Conservation (phyloP, 1,140 invertebrate genomes). For the Leptestheria dahalacensis region DNA sequence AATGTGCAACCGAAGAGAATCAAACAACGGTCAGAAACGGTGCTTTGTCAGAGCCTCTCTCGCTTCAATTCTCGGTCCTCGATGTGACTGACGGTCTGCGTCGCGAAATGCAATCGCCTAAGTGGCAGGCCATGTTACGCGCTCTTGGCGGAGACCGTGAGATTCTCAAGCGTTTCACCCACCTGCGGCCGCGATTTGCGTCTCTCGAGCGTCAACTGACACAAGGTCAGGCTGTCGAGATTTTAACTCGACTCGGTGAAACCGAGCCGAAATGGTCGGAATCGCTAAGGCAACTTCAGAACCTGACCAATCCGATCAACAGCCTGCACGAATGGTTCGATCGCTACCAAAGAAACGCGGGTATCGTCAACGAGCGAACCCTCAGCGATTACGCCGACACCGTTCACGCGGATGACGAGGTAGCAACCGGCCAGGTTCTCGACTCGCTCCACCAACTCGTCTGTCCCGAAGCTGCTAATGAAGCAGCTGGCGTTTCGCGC, state of each 20-base stretch:
- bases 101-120: conserved; percentile 9
- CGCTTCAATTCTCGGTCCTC: conserved; percentile 12
- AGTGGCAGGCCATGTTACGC: conserved; percentile 10
- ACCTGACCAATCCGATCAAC: background rate
- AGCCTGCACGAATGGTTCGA: conserved; percentile 15
- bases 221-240: conserved; percentile 5
- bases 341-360: conserved; percentile 8
- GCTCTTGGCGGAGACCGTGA: conserved; percentile 14
- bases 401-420: conserved; percentile 4
- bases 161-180: conserved; percentile 15
- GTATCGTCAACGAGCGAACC: conserved; percentile 14
- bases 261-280: background rate
- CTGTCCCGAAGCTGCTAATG: background rate
- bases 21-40: background rate
- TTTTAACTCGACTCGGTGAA: background rate
- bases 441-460: background rate
- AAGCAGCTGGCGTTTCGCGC: background rate
- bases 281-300: conserved; percentile 3
- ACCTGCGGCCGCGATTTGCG: conserved; percentile 5
- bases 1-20: background rate
- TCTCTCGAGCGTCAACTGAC: background rate
- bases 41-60: conserved; percentile 1
- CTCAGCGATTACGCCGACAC: conserved; percentile 13
- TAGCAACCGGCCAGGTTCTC: background rate
- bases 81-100: conserved; percentile 7